phyloP scores from a whole-genome alignment of 2,797 vertebrate genomes.

The Yasuhikotakia modesta region DNA sequence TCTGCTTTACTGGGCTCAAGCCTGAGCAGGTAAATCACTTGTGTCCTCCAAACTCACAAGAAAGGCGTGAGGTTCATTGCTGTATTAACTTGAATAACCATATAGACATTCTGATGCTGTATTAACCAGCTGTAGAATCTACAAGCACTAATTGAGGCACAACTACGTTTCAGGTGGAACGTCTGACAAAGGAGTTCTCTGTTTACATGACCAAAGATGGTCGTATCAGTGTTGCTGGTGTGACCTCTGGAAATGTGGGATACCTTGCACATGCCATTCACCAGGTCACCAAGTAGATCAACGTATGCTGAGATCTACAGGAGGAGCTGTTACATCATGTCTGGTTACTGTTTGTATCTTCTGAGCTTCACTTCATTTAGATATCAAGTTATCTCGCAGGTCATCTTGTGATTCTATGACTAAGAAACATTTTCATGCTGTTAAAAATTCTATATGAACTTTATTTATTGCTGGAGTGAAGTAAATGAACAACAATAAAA shows the following conservation, averaged over 20 bases:
- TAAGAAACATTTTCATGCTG: slow-evolving; percentile 11
- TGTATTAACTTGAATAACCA: background rate
- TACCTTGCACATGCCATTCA: slow-evolving; percentile 94
- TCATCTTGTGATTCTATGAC: slow-evolving; percentile 13
- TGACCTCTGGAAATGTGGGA: slow-evolving; percentile 88
- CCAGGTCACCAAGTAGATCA: slow-evolving; percentile 86
- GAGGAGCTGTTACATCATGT: background rate
- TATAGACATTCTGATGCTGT: background rate
- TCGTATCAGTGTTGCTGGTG: slow-evolving; percentile 93
- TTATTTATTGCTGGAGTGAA: slow-evolving; percentile 45
- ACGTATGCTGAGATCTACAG: background rate
- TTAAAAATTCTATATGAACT: slow-evolving; percentile 8
- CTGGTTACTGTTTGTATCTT: slow-evolving; percentile 16
- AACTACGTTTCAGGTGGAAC: slow-evolving; percentile 82
- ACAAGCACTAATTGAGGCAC: background rate
- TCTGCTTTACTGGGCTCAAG: slow-evolving; percentile 97
- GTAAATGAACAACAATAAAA: slow-evolving; percentile 38
- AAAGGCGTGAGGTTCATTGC: background rate
- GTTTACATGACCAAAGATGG: slow-evolving; percentile 99
- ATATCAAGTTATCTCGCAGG: slow-evolving; percentile 1
- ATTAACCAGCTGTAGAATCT: background rate
- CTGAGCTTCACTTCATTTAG: slow-evolving; percentile 23
- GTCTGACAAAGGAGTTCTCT: slow-evolving; percentile 93
- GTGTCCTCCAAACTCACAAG: background rate
- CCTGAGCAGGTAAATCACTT: slow-evolving; percentile 86